Evolutionary conservation across 1,140 invertebrate species (phyloP).

Genomic region (Subanguina moxae): DNA sequence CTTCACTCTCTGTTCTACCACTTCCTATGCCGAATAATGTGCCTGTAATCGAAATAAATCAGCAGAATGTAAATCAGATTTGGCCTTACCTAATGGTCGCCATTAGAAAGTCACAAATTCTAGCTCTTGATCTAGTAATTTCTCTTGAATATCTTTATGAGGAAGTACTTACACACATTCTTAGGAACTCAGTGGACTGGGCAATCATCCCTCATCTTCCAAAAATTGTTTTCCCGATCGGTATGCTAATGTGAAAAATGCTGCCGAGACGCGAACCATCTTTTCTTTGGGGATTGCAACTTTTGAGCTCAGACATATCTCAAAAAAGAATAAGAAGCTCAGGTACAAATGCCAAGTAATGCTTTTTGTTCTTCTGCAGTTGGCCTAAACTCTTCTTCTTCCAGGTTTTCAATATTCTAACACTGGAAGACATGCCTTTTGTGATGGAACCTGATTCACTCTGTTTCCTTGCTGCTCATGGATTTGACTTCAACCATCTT

Average conservation of each 20-base stretch:
- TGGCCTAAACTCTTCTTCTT: background rate
- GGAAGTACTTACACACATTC: background rate
- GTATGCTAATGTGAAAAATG: slow-evolving; percentile 14
- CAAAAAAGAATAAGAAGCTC: background rate
- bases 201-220: background rate
- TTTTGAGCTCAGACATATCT: slow-evolving; percentile 17
- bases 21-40: background rate
- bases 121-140: slow-evolving; percentile 30
- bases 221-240: slow-evolving; percentile 15
- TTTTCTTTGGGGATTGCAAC: slow-evolving; percentile 29
- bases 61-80: slow-evolving; percentile 18
- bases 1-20: background rate
- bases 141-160: background rate
- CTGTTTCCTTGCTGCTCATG: slow-evolving; percentile 29
- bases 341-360: slow-evolving; percentile 27
- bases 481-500: slow-evolving; percentile 36
- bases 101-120: slow-evolving; percentile 15
- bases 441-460: slow-evolving; percentile 36
- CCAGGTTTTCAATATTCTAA: slow-evolving; percentile 34
- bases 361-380: slow-evolving; percentile 10
- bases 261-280: slow-evolving; percentile 19
- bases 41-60: slow-evolving; percentile 25
- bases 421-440: slow-evolving; percentile 27
- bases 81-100: slow-evolving; percentile 21
- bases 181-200: slow-evolving; percentile 36